A percentile compares a stretch with the other conserved stretches of the same genome.
Evolutionary conservation across 2,888 invertebrate genomes (phyloP).

Genomic region (Aporophyla nigra): DNA sequence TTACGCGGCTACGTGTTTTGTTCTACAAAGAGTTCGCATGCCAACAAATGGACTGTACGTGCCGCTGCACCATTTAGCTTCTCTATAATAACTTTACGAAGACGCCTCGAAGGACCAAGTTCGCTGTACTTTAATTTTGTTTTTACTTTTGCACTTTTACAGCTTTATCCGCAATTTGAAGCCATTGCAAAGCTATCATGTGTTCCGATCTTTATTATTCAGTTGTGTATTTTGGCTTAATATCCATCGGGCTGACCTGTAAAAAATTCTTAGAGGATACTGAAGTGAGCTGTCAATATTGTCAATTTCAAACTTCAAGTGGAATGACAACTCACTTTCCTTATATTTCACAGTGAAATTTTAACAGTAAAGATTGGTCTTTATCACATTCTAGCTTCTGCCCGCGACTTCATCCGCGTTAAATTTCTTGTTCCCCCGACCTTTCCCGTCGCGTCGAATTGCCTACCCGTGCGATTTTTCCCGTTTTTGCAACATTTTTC

Average conservation of each 20-base stretch:
- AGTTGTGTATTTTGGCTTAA: background rate
- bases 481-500: no score
- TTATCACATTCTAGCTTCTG: no score
- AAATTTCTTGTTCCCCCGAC: no score
- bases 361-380: no score
- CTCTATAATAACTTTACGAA: slow-evolving; percentile 39
- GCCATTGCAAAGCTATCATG: background rate
- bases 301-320: no score
- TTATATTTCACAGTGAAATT: no score
- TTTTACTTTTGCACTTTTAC: slow-evolving; percentile 33
- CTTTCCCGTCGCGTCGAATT: no score
- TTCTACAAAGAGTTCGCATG: slow-evolving; percentile 47
- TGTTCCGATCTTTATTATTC: background rate
- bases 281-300: background rate
- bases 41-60: slow-evolving; percentile 58
- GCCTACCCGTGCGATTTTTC: no score
- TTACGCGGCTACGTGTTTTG: slow-evolving; percentile 49
- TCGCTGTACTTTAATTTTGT: slow-evolving; percentile 44
- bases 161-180: slow-evolving; percentile 4
- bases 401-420: no score
- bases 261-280: background rate
- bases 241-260: background rate
- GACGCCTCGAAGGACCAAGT: slow-evolving; percentile 45
- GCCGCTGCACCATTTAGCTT: slow-evolving; percentile 39
- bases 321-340: no score